Evolutionary conservation across 2,888 invertebrate species (phyloP), one percentile per base, ranked within the genome.

Genomic region (Dolichopus griseipennis): DNA sequence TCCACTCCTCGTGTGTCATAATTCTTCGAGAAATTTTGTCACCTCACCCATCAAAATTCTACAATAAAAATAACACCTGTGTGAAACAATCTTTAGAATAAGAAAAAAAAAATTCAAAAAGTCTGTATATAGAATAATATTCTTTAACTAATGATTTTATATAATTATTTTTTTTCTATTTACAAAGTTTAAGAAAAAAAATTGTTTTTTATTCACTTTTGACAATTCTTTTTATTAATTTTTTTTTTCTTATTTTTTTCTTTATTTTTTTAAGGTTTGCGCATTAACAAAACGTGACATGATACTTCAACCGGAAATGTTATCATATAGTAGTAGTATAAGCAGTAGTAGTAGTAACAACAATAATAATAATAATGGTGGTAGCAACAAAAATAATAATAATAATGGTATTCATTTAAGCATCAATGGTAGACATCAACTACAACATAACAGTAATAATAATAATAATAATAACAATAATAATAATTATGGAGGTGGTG

Each of bases 271-370:
- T 65, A 79, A 89, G 87, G 90, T 90, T 74, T 91, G 91, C 81
- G 90, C 90, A 64, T 79, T 90, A 72, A 87, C 89, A 70, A 86
- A 87, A 71, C 85, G 88, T 75, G 89, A 85, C 73, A 83, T 85
- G 76, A 85, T 84, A 76, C 83, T 85, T 73, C 86, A 78, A 73
- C 78, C 81, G 75, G 81, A 81, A 75, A 76, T 86, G 74, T 82
- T 80, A 69, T 80, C 78, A 74, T 79, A 79, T 73, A 61, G 21
- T 34, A 72, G 72, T 41, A 70, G 70, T 66, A 69, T 69, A 52
- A 70, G 70, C 22, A 68, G 27, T 22, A n/a, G 65, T 43, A 27
- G n/a, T 18, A 18, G 43, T 12, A 12, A 5, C 66, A 66, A n/a
- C 15, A 64, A 43, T n/a, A 72, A 71, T 34, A 70, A 70, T 66